phyloP scores from a whole-genome alignment of 2,888 invertebrate species.

The Muschampia staudingeri region DNA sequence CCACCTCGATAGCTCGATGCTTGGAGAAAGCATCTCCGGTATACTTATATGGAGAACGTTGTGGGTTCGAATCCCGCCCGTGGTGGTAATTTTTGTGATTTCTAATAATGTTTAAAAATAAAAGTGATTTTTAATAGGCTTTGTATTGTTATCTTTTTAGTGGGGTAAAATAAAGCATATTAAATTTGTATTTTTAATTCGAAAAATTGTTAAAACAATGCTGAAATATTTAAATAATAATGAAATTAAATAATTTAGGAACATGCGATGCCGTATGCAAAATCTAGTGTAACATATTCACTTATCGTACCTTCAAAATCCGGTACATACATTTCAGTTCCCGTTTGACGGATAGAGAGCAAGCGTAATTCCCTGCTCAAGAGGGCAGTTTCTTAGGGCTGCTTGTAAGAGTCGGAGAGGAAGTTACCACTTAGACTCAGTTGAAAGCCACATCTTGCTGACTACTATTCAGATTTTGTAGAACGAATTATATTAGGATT shows the following conservation, averaged over 20 bases:
- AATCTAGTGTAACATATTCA: not conserved
- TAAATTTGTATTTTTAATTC: too few species aligned
- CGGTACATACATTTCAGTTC: conserved; percentile 14
- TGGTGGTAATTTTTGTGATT: too few species aligned
- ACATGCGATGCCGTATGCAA: not conserved
- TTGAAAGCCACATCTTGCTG: not conserved
- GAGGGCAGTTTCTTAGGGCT: conserved; percentile 24
- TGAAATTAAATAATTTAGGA: not conserved
- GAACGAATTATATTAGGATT: not conserved
- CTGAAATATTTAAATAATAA: not conserved
- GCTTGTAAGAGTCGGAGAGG: conserved; percentile 16
- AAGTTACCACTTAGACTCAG: conserved; percentile 23
- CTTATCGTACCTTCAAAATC: conserved; percentile 4
- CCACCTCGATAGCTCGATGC: too few species aligned
- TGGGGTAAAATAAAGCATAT: too few species aligned
- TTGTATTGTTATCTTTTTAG: too few species aligned
- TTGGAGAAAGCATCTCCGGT: too few species aligned
- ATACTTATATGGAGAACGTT: too few species aligned
- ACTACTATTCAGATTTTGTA: not conserved
- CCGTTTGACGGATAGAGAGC: conserved; percentile 35
- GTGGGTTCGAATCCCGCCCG: too few species aligned
- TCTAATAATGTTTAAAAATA: too few species aligned
- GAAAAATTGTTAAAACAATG: too few species aligned
- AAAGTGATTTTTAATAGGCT: too few species aligned
- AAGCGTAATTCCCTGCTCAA: conserved; percentile 28